Percentiles rank a stretch among this genome's conserved stretches.
phyloP scores from a whole-genome alignment of 2,797 vertebrate species.

The Enteromius afrohamiltoni region DNA sequence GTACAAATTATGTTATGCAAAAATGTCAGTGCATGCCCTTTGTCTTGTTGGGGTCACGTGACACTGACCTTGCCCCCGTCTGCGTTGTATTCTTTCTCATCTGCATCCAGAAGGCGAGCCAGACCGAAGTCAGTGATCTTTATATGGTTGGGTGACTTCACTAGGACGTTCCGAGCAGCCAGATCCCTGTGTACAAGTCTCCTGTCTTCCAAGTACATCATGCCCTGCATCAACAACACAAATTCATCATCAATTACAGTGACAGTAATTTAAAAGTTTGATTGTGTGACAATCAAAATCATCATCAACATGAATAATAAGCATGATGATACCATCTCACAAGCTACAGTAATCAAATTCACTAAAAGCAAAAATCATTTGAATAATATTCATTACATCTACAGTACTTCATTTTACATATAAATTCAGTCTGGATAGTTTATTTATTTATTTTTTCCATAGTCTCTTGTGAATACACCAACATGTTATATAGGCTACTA shows the following conservation, averaged over 20 bases:
- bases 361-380: not conserved
- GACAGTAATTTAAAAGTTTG: not conserved
- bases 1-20: not conserved
- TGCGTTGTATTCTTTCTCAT: constrained; percentile 98
- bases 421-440: not conserved
- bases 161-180: constrained; percentile 94
- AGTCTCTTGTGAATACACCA: not conserved
- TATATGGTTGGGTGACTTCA: constrained; percentile 97
- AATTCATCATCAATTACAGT: not conserved
- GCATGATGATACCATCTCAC: not conserved
- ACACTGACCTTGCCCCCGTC: constrained; percentile 93
- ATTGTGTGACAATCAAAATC: not conserved
- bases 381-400: not conserved
- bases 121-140: constrained; percentile 99
- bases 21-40: not conserved
- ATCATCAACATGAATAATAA: not conserved
- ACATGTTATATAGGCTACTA: not conserved
- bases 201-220: constrained; percentile 98
- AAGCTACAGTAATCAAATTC: not conserved
- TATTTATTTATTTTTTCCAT: too few species aligned
- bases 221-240: constrained; percentile 80
- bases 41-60: not conserved
- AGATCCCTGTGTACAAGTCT: constrained; percentile 94
- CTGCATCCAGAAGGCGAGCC: constrained; percentile 92
- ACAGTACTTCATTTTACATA: not conserved